Conservation (phyloP, 2,113 vertebrate genomes). For the Cariama cristata region DNA sequence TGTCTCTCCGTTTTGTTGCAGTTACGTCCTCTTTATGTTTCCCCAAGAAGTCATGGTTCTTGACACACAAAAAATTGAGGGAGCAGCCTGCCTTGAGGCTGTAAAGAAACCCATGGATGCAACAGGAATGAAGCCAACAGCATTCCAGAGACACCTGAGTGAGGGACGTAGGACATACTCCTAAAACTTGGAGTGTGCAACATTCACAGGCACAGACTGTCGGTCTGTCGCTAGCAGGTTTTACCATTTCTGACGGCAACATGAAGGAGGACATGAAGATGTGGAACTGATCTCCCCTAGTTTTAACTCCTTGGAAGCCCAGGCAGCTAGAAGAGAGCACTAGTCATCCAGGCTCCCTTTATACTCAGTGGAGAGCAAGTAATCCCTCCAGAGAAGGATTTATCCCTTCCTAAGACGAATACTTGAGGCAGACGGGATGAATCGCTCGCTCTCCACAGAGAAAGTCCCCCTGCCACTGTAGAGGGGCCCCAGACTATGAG, state of each 20-base stretch:
- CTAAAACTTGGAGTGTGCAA: not conserved
- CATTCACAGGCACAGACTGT: not conserved
- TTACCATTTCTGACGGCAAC: not conserved
- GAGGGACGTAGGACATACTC: rapidly evolving
- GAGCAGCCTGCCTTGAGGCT: not conserved
- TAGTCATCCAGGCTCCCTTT: not conserved
- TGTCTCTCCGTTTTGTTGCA: not conserved
- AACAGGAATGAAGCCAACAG: not conserved
- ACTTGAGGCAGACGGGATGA: not conserved
- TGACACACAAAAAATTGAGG: not conserved
- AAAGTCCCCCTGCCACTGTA: rapidly evolving
- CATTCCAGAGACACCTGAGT: not conserved
- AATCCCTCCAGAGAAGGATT: not conserved
- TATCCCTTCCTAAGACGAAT: not conserved
- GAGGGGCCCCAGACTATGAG: not conserved
- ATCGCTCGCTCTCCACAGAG: not conserved
- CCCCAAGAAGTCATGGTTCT: not conserved
- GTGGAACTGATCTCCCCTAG: not conserved
- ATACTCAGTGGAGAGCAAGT: not conserved
- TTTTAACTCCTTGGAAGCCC: not conserved
- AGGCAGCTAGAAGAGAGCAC: not conserved
- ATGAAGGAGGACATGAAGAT: not conserved
- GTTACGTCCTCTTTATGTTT: not conserved
- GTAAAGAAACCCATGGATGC: not conserved
- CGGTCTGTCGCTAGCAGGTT: not conserved